These are phyloP conservation scores for Grammomys dolichurus DNA, from an alignment of 2,113 vertebrate genomes.

Conservation along the genomic window DNA sequence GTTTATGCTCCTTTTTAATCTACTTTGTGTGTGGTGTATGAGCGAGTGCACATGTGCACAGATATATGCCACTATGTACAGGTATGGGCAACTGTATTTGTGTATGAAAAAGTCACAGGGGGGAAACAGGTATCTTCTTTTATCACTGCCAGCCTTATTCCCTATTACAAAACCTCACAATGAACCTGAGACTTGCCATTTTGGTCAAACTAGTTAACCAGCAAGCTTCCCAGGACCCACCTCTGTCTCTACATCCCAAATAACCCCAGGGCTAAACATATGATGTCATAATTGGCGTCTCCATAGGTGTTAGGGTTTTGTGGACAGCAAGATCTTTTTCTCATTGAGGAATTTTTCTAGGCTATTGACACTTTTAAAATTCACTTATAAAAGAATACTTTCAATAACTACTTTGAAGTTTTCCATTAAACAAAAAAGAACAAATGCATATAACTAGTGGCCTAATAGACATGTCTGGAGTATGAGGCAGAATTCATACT, in stretches of 20 bases:
- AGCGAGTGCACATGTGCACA: neutral
- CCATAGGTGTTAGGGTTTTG: neutral
- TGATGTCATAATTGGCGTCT: no score
- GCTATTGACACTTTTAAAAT: neutral
- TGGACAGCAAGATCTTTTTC: neutral
- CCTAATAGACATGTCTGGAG: neutral
- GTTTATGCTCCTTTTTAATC: neutral
- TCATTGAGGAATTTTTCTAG: neutral
- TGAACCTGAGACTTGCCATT: neutral
- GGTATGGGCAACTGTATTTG: neutral
- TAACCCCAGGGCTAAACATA: accelerated
- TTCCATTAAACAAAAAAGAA: neutral
- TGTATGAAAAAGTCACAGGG: neutral
- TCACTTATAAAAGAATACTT: neutral
- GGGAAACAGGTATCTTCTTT: neutral
- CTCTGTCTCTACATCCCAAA: neutral
- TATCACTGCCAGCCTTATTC: neutral
- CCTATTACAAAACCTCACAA: neutral
- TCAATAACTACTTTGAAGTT: neutral
- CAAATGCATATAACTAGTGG: neutral
- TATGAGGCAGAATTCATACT: neutral
- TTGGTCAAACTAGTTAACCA: neutral
- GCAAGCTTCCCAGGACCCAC: neutral
- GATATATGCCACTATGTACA: neutral
- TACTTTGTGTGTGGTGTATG: neutral